Percentiles rank a stretch among this genome's conserved stretches.
These are phyloP conservation scores for Rhynchotus rufescens DNA, from an alignment of 2,797 vertebrate genomes.

Conservation along the genomic window DNA sequence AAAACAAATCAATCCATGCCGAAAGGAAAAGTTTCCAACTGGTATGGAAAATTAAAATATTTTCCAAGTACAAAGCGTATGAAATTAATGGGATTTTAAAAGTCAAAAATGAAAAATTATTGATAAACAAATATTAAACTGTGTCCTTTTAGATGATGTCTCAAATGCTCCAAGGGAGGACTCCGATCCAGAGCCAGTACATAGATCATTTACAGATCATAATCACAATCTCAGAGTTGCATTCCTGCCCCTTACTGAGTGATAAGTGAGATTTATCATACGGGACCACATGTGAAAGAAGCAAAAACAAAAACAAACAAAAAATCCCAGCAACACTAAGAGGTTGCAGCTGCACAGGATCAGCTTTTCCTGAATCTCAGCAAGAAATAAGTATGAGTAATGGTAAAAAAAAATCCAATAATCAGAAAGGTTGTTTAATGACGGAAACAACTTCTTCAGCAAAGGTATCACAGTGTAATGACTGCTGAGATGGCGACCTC, in stretches of 20 bases:
- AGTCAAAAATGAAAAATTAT: neutral
- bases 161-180: constrained; percentile 27
- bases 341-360: constrained; percentile 53
- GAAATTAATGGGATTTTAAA: neutral
- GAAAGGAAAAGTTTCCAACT: constrained; percentile 8
- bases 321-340: constrained; percentile 28
- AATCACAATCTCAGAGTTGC: constrained; percentile 12
- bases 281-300: neutral
- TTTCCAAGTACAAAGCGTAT: constrained; percentile 32
- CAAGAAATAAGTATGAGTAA: constrained; percentile 58
- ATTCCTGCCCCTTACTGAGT: constrained; percentile 48
- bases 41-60: constrained; percentile 22
- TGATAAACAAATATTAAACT: constrained; percentile 5
- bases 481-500: neutral
- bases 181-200: constrained; percentile 35
- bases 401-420: constrained; percentile 4
- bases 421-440: constrained; percentile 56
- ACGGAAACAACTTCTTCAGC: constrained; percentile 38
- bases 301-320: neutral
- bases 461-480: constrained; percentile 32
- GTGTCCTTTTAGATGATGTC: constrained; percentile 20
- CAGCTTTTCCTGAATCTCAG: constrained; percentile 31
- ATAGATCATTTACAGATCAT: constrained; percentile 39
- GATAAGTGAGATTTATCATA: constrained; percentile 49
- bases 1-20: constrained; percentile 48